Conservation (phyloP, 2,113 vertebrate species). For the Pteronura brasiliensis region DNA sequence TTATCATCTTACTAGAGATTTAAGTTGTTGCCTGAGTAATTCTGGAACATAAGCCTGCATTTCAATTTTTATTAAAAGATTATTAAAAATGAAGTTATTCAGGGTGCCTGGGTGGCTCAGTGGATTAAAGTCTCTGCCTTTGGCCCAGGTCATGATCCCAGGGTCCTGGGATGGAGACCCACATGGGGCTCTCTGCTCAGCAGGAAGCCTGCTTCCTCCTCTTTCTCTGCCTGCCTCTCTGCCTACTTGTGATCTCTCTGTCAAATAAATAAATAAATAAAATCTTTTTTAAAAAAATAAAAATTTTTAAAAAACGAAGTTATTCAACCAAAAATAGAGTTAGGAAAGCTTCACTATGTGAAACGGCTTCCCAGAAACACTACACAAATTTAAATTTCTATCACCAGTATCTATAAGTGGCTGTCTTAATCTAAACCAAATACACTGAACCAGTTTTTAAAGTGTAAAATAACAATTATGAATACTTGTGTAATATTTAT, state of each 20-base stretch:
- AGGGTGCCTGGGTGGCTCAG: no score
- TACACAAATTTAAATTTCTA: background rate
- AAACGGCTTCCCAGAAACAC: slow-evolving; percentile 22
- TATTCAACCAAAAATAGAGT: background rate
- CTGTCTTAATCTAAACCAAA: background rate
- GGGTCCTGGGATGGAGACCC: no score
- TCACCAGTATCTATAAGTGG: background rate
- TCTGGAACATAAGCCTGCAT: background rate
- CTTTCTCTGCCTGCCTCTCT: no score
- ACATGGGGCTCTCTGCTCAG: no score
- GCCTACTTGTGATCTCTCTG: no score
- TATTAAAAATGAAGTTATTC: background rate
- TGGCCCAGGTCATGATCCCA: no score
- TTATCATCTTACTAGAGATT: background rate
- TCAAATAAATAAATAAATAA: no score
- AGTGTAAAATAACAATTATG: background rate
- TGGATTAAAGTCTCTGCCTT: no score
- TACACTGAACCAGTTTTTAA: background rate
- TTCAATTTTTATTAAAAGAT: background rate
- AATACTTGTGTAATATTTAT: background rate
- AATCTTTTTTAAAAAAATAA: no score
- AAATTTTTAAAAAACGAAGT: background rate
- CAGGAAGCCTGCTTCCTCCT: no score
- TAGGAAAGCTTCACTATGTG: background rate
- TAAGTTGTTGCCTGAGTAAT: background rate